phyloP scores from a whole-genome alignment of 2,797 vertebrate genomes.

The Pteronotus mesoamericanus region DNA sequence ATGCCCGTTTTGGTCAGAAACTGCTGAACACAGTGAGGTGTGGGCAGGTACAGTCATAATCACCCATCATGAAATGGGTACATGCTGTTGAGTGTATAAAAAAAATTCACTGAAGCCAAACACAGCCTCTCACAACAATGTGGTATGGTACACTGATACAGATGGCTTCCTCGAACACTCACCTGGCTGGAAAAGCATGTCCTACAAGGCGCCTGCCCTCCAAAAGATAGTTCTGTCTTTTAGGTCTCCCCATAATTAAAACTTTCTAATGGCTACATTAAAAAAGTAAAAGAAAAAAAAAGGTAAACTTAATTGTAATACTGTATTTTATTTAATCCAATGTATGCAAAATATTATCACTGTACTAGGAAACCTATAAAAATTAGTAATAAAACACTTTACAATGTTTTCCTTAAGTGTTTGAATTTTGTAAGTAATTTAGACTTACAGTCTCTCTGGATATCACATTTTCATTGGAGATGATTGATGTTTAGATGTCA shows the following conservation, averaged over 20 bases:
- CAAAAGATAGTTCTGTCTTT: neutral
- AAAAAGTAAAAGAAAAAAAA: neutral
- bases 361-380: neutral
- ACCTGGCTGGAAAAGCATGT: neutral
- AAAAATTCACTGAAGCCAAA: neutral
- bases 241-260: neutral
- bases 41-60: neutral
- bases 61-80: neutral
- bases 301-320: neutral
- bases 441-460: neutral
- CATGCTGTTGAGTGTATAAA: neutral
- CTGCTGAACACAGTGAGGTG: neutral
- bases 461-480: constrained; percentile 12
- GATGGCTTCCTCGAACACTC: neutral
- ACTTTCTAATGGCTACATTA: neutral
- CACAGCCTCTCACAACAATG: neutral
- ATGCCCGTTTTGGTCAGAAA: neutral
- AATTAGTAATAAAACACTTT: neutral
- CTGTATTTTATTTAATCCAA: neutral
- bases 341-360: neutral
- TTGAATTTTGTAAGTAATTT: neutral
- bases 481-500: neutral
- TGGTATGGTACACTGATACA: neutral
- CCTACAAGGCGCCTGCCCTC: neutral
- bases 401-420: neutral